phyloP scores from a whole-genome alignment of 64 coral and sea anemone genomes.

The Stichodactyla helianthus region DNA sequence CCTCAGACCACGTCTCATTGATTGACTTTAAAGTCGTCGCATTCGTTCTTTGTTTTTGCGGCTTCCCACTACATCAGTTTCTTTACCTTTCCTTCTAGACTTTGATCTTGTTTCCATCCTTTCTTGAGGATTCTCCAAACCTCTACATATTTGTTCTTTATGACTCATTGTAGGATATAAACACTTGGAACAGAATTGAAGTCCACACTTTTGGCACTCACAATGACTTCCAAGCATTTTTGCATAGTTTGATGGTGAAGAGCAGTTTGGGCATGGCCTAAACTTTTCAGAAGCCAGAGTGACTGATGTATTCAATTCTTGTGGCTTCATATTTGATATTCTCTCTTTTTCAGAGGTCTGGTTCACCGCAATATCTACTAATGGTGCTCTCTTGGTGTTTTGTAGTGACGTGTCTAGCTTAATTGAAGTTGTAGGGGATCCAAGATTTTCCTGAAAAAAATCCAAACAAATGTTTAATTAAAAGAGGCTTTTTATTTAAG shows the following conservation, averaged over 20 bases:
- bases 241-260: slow-evolving; percentile 28
- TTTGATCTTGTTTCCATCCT: slow-evolving; percentile 6
- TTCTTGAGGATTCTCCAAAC: background rate
- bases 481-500: too few relatives aligned
- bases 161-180: slow-evolving; percentile 19
- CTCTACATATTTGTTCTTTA: background rate
- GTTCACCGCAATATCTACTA: background rate
- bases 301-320: background rate
- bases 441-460: slow-evolving; percentile 5
- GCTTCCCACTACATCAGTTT: slow-evolving; percentile 22
- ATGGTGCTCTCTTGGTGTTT: background rate
- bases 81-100: background rate
- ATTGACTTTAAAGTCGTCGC: background rate
- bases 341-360: background rate
- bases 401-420: background rate
- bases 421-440: background rate
- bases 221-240: slow-evolving; percentile 10
- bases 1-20: background rate
- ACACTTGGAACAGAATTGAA: slow-evolving; percentile 32
- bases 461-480: too few relatives aligned
- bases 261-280: slow-evolving; percentile 47
- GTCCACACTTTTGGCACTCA: slow-evolving; percentile 49
- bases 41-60: slow-evolving; percentile 5
- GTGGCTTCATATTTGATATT: background rate
- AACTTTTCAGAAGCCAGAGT: background rate